Evolutionary conservation across 1,140 invertebrate species (phyloP), one percentile per base, ranked within the genome.

Genomic region (Pseudachorutes palmiensis): DNA sequence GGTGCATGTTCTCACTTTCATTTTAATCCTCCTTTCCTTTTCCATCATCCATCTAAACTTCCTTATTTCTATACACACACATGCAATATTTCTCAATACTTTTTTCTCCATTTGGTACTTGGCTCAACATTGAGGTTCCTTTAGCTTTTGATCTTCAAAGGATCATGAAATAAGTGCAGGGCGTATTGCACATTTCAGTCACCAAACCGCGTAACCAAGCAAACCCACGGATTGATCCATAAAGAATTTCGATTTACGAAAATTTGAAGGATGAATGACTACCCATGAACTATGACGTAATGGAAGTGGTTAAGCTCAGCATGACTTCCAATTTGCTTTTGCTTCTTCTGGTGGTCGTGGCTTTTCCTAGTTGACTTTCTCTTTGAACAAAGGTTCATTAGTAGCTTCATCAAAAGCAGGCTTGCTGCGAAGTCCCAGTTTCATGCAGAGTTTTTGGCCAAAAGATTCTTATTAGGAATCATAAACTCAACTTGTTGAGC

Each of bases 21-120:
- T 55, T 55, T 22, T 55, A 55, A 55, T 55, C 51, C 51, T 55
- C 24, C 51, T 5, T 24, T 26, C 24, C 12, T 55, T 55, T 55
- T 16, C 12, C 51, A 5, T 55, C 24, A 5, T 14, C 12, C 51
- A 24, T 24, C 24, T 14, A 12, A 5, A 9, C 19, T 19, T 41
- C 51, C 51, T 55, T 22, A 9, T 26, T 24, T 22, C 51, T 14
- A 16, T 5, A 55, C 12, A 14, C 24, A 55, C 51, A 12, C 5
- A 9, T 24, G 24, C 24, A n/a, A n/a, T n/a, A n/a, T 55, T 55
- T 55, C 51, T 55, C 3, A 55, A 5, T 14, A 55, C 19, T 41
- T 41, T 41, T 19, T 19, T 41, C 19, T 41, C 36, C 36, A 41
- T 9, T 9, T 41, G 5, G 36, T 5, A 41, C 36, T 41, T 41